Base-by-base conservation (phyloP, 92 coral and sea anemone species). In the Desmophyllum pertusum region DNA sequence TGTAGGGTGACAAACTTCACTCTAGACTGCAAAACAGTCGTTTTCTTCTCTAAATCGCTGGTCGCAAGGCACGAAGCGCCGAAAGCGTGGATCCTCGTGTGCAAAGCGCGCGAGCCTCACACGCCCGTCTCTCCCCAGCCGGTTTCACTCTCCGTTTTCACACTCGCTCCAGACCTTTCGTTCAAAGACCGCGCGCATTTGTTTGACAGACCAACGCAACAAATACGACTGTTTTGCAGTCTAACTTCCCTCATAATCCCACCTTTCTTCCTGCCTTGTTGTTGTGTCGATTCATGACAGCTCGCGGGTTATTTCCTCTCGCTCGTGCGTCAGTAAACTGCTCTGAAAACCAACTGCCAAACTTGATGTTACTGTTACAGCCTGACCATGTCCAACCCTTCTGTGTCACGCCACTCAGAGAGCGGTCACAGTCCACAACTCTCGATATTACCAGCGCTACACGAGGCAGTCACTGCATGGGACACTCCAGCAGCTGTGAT, bases 331-430 rank as follows among this genome's bases (percentile, higher is more conserved):
- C 92, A 51, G 98, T 92, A 69, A 97, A 97, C 77, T 92, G 90
- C 83, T 97, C 90, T 65, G 98, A 87, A 65, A 97, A 92, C 91
- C 87, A 77, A 39, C 83, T 86, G 1, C 98, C 98, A 79, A 97
- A 97, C 87, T 94, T 92, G 57, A 94, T 85, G 83, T 97, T 94
- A 73, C 99, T 97, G 52, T 84, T 91, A 42, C 99, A 97, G 25
- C 99, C 99, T 10, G 95, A 88, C 99, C 99, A 97, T 31, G 95
- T 90, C 98, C 98, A 97, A 65, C 95, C 97, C 69, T 93, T 92
- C 29, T 75, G 84, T 2, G 98, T 81, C 35, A 78, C 69, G 42
- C 95, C 97, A 70, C 81, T 88, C 81, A 77, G 83, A 0, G 94
- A 89, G 23, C 97, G 92, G 70, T 94, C 99, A 38, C 99, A 97